Base-by-base conservation (phyloP, 2,113 vertebrate genomes). In the Thinocorus orbignyianus region DNA sequence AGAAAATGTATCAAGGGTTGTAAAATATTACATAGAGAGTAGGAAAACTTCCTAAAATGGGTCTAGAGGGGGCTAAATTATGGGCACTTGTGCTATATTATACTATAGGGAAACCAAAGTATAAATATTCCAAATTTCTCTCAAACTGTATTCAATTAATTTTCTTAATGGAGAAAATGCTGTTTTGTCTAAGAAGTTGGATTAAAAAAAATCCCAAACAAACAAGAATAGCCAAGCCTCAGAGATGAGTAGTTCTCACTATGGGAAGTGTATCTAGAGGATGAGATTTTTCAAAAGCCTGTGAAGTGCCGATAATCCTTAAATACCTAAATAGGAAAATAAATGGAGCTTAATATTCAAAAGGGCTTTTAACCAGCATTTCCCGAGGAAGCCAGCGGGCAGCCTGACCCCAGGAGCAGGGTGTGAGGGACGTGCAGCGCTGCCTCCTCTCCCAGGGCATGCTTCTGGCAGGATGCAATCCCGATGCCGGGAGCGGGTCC, bases 361-460 rank as follows among this genome's bases (percentile, higher is more conserved):
- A 39, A 42, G 20, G 20, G 26, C 4, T 90, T 57, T 7, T 33
- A 18, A 37, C 5, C 17, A 31, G 1, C 2, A 10, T 74, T 49
- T 76, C 31, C 66, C 35, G 33, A 42, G 74, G 31, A 71, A n/a
- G 52, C 17, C 14, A 11, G 54, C 35, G 57, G 57, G 26, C 48
- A 90, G 46, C 42, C 61, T 51, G 60, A 10, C 35, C 35, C 11
- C 2, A 5, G 6, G 55, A 30, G 22, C 1, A 4, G 48, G 17
- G 2, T 16, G 31, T 39, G 64, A 44, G 44, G 46, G 37, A 10
- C 3, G 8, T 23, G 11, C 5, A 55, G 5, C 48, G 1, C 12
- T 16, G 26, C n/a, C 58, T 49, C 17, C 54, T 70, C 17, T 0
- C 26, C 20, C 17, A 0, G 0, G 13, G 30, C 7, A 6, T 10